Evolutionary conservation across 2,888 invertebrate species (phyloP).

Genomic region (Caenorhabditis panamensis): DNA sequence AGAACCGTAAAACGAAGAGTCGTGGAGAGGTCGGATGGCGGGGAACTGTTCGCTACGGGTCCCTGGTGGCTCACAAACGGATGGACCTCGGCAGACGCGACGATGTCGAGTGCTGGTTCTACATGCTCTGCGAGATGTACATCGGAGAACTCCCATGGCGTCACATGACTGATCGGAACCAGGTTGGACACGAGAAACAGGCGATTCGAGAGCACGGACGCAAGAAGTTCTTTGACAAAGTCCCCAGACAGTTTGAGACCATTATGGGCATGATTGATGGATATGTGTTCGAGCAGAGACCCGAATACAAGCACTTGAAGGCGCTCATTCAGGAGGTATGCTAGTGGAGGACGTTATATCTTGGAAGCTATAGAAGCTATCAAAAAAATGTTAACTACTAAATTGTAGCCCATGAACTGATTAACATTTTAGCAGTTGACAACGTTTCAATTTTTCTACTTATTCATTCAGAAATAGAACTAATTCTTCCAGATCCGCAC

Average conservation of each 20-base stretch:
- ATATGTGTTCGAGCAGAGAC: slow-evolving; percentile 43
- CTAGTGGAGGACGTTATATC: too few species aligned
- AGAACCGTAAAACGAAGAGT: slow-evolving; percentile 47
- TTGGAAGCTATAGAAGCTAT: too few species aligned
- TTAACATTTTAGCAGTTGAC: too few species aligned
- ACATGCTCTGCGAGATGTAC: slow-evolving; percentile 73
- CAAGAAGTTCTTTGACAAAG: slow-evolving; percentile 25
- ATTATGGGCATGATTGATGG: slow-evolving; percentile 55
- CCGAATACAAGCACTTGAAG: slow-evolving; percentile 48
- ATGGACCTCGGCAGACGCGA: slow-evolving; percentile 70
- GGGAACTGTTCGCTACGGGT: slow-evolving; percentile 73
- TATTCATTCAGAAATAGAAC: too few species aligned
- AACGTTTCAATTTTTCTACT: neutral
- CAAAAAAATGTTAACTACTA: too few species aligned
- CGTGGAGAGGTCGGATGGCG: slow-evolving; percentile 74
- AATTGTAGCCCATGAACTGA: too few species aligned
- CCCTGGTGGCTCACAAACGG: slow-evolving; percentile 70
- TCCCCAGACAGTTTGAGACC: slow-evolving; percentile 53
- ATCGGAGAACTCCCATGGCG: slow-evolving; percentile 73
- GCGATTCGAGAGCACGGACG: slow-evolving; percentile 22
- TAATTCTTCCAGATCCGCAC: slow-evolving; percentile 46
- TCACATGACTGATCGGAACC: slow-evolving; percentile 62
- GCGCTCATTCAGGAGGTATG: slow-evolving; percentile 40
- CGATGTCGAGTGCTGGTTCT: slow-evolving; percentile 74
- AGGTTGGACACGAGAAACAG: slow-evolving; percentile 44